Evolutionary conservation across 1,140 invertebrate genomes (phyloP).

Genomic region (Phymorhynchus buccinoides): DNA sequence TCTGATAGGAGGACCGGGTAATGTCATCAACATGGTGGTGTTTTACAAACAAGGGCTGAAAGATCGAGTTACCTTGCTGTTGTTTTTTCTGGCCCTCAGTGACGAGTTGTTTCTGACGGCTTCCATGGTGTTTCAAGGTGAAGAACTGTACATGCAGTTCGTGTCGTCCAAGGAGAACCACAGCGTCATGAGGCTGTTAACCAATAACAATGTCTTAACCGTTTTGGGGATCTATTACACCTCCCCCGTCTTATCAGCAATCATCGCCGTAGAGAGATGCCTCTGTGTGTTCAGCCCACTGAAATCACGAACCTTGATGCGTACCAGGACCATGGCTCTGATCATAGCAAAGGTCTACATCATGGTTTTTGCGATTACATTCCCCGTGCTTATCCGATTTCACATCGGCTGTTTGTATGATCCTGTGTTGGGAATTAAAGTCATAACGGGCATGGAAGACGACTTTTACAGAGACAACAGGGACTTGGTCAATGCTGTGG

Average conservation of each 20-base stretch:
- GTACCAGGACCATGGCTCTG: constrained; percentile 5
- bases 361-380: not conserved
- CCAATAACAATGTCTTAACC: not conserved
- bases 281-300: constrained; percentile 19
- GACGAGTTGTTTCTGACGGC: not conserved
- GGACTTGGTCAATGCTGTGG: not conserved
- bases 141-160: not conserved
- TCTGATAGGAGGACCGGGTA: not conserved
- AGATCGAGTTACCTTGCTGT: not conserved
- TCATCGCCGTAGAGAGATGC: constrained; percentile 20
- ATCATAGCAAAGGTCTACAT: not conserved
- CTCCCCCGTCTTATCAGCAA: not conserved
- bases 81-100: not conserved
- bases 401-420: not conserved
- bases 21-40: constrained; percentile 13
- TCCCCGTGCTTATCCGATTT: not conserved
- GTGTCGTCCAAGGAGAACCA: not conserved
- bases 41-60: constrained; percentile 2
- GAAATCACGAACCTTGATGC: not conserved
- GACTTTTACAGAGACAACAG: not conserved
- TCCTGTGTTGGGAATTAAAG: not conserved
- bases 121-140: not conserved
- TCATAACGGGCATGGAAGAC: no score
- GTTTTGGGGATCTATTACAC: not conserved
- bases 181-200: not conserved